Percentiles rank a stretch among this genome's conserved stretches.
phyloP scores from a whole-genome alignment of 2,888 invertebrate species.

The Arctia plantaginis region DNA sequence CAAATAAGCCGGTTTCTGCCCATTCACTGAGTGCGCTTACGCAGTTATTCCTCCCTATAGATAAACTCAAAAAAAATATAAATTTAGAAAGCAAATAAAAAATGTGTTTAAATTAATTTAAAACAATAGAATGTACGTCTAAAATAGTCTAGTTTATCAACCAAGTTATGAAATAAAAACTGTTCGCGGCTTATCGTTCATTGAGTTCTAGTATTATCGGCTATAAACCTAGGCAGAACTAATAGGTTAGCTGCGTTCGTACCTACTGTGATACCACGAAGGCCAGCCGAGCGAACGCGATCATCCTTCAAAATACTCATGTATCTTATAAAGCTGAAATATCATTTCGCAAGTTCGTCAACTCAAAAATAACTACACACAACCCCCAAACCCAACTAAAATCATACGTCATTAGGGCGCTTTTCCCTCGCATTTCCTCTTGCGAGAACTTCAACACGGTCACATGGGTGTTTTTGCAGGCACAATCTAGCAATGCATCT shows the following conservation, averaged over 20 bases:
- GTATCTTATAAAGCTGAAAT: slow-evolving; percentile 64
- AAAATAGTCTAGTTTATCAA: neutral
- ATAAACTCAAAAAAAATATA: neutral
- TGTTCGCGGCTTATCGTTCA: slow-evolving; percentile 33
- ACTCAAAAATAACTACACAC: slow-evolving; percentile 67
- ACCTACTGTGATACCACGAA: slow-evolving; percentile 64
- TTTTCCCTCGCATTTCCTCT: slow-evolving; percentile 56
- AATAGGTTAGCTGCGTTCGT: slow-evolving; percentile 50
- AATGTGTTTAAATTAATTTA: neutral
- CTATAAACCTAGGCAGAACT: slow-evolving; percentile 52
- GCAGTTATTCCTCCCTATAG: slow-evolving; percentile 9
- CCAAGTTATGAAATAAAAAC: slow-evolving; percentile 19
- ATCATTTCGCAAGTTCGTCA: slow-evolving; percentile 72
- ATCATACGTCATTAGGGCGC: slow-evolving; percentile 45
- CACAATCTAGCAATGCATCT: slow-evolving; percentile 78
- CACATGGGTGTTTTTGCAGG: slow-evolving; percentile 72
- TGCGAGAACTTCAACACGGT: slow-evolving; percentile 59
- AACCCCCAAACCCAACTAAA: slow-evolving; percentile 53
- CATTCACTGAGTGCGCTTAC: slow-evolving; percentile 34
- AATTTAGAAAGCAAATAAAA: too few species aligned
- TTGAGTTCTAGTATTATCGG: slow-evolving; percentile 49
- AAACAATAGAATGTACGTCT: neutral
- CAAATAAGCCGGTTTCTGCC: slow-evolving; percentile 41
- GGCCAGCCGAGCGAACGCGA: slow-evolving; percentile 67
- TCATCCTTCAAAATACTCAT: slow-evolving; percentile 62